A percentile compares a stretch with the other conserved stretches of the same genome.
Evolutionary conservation across 1,140 invertebrate genomes (phyloP).

Genomic region (Agraylea sexmaculata): DNA sequence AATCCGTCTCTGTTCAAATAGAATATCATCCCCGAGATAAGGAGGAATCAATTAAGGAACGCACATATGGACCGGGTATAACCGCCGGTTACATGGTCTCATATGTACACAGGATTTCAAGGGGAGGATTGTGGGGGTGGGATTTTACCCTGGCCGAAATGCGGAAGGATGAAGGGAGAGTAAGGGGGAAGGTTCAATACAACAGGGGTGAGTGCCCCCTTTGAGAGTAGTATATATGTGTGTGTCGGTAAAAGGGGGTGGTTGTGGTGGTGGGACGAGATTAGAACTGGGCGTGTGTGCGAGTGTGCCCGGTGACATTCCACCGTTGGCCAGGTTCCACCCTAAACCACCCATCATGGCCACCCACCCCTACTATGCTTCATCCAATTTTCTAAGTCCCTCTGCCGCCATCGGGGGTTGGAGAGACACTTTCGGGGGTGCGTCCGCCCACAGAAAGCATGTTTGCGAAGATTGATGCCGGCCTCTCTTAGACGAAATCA

Average conservation of each 20-base stretch:
- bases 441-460: constrained; percentile 6
- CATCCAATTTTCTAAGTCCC: constrained; percentile 23
- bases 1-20: no score
- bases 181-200: neutral
- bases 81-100: no score
- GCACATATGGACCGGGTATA: no score
- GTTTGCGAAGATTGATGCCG: constrained; percentile 21
- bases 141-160: no score
- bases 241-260: neutral
- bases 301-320: no score
- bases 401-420: constrained; percentile 1
- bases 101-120: no score
- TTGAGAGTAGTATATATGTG: neutral
- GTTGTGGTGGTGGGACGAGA: neutral
- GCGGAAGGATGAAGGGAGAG: neutral
- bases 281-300: no score
- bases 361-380: constrained; percentile 17
- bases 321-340: constrained; percentile 10
- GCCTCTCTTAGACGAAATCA: no score
- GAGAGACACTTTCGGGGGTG: neutral
- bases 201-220: neutral
- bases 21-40: no score
- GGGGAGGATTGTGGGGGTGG: no score
- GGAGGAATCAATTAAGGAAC: no score
- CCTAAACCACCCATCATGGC: constrained; percentile 15